Evolutionary conservation across 2,888 invertebrate genomes (phyloP), one percentile per base, ranked within the genome.

Genomic region (Aphrophora alni): DNA sequence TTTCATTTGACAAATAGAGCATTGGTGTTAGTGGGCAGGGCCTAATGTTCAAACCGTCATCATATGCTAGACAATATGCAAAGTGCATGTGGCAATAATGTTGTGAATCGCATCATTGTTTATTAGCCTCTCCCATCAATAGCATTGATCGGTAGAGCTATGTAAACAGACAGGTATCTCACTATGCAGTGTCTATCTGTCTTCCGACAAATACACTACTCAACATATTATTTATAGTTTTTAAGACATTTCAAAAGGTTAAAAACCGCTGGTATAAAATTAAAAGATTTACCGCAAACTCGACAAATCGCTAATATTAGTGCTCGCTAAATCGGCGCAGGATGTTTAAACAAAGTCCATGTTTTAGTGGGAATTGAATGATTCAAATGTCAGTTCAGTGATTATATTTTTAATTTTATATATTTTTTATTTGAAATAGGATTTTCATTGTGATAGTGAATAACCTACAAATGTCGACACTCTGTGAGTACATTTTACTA

Each of bases 31-130:
- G 44, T 44, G 44, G 44, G 44, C 44, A 44, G 44, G 44, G 51
- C 24, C 33, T 68, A 59, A 68, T 59, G 26, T 51, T 68, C n/a
- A 17, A 27, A 33, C 76, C 68, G 71, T 71, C 71, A 71, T 26
- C 71, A 71, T 71, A 71, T 68, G 44, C 44, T 44, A 44, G 76
- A 76, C 76, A 76, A 76, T 76, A 76, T 76, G 76, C 76, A 76
- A 76, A 76, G 76, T 76, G 76, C 76, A 76, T 68, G 76, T 68
- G 76, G 68, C 68, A 76, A 76, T 76, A 76, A 68, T 76, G 76
- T 51, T 59, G 14, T 27, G 75, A 26, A 75, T 75, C 68, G 76
- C 44, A 76, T 76, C 76, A 76, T 76, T 76, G 76, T 76, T 76
- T 76, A 76, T 76, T 76, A 33, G 68, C 59, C 33, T 59, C 76